Percentiles rank a stretch among this genome's conserved stretches.
These are phyloP conservation scores for Caenorhabditis sulstoni DNA, from an alignment of 2,888 invertebrate species.

Conservation along the genomic window DNA sequence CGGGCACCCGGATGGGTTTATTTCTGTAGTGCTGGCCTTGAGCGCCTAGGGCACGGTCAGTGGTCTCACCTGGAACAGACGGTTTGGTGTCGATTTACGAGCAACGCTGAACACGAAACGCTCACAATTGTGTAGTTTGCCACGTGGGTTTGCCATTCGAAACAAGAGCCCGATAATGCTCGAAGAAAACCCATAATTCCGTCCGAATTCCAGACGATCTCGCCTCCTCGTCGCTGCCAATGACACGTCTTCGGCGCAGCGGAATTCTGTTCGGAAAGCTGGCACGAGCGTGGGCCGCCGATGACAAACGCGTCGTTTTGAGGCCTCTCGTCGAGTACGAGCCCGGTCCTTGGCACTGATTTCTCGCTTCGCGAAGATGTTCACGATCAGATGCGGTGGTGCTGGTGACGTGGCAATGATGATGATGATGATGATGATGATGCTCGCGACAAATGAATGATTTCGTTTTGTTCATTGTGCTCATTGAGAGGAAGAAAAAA, in stretches of 20 bases:
- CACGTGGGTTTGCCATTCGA: no score
- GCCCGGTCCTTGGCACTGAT: conserved; percentile 41
- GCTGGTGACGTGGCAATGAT: conserved; percentile 5
- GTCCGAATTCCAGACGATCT: neutral
- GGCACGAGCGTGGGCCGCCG: conserved; percentile 52
- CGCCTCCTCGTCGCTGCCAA: conserved; percentile 11
- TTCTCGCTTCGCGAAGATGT: neutral
- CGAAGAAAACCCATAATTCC: neutral
- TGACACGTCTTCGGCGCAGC: conserved; percentile 50
- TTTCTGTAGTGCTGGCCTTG: no score
- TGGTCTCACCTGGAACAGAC: no score
- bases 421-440: conserved; percentile 1
- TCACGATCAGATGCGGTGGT: neutral
- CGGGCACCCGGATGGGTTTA: no score
- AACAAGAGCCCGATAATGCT: no score
- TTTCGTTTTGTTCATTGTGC: no score
- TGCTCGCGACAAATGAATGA: neutral
- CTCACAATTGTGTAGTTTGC: no score
- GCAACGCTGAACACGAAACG: no score
- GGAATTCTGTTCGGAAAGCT: conserved; percentile 59
- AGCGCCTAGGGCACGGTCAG: no score
- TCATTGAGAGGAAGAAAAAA: no score
- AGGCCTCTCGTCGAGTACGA: conserved; percentile 49
- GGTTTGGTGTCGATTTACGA: no score
- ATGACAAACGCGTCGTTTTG: conserved; percentile 55